Evolutionary conservation across 92 coral and sea anemone genomes (phyloP).

Genomic region (Blastomussa wellsi): DNA sequence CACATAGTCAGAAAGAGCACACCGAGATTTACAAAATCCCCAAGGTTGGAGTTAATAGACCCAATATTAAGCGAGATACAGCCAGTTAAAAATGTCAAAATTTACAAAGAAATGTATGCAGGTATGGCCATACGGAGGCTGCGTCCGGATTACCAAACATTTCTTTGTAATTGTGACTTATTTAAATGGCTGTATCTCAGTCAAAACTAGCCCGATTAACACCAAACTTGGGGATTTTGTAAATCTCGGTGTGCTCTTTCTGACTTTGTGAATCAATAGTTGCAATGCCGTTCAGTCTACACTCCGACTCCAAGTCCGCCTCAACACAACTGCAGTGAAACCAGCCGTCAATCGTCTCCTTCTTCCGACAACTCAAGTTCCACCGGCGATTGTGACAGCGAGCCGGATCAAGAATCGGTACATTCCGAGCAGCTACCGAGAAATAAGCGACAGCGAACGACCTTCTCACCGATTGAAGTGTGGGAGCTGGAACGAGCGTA

Average conservation of each 20-base stretch:
- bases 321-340: background rate
- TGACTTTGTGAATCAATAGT: background rate
- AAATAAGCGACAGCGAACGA: constrained; percentile 10
- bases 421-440: background rate
- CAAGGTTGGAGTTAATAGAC: too few species aligned
- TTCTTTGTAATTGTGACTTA: background rate
- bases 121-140: background rate
- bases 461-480: constrained; percentile 4
- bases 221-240: background rate
- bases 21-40: too few species aligned
- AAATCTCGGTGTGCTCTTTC: background rate
- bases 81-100: too few species aligned
- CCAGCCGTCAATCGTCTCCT: background rate
- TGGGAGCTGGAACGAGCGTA: constrained; percentile 5
- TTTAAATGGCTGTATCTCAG: too few species aligned
- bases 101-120: too few species aligned
- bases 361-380: background rate
- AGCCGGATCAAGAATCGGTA: background rate
- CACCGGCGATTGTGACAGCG: constrained; percentile 1
- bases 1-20: too few species aligned
- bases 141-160: background rate
- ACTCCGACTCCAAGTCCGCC: background rate
- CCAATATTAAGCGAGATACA: too few species aligned
- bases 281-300: background rate
- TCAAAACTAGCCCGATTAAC: too few species aligned